Evolutionary conservation across 2,113 vertebrate species (phyloP), one percentile per base, ranked within the genome.

Genomic region (Xerus inauris): DNA sequence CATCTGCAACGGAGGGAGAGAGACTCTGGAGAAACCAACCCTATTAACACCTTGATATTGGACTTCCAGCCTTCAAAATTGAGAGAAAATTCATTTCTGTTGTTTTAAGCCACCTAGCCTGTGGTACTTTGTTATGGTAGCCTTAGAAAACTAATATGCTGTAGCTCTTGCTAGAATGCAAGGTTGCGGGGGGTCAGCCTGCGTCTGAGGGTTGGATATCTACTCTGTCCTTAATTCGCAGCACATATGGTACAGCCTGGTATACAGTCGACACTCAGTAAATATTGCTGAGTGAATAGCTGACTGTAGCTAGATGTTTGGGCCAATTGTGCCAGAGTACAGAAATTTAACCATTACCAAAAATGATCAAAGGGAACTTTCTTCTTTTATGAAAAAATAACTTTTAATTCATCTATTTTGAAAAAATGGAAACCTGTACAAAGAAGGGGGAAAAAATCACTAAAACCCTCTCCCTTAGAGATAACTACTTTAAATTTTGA

Each of bases 241-340:
- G 69, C 51, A 83, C 11, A 11, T 45, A 17, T 14, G 12, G 28
- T 45, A 14, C n/a, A 20, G 5, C 47, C 40, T 59, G 73, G 42
- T 59, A 24, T 28, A 65, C 11, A 59, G 26, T 6, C 49, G 22
- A 28, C 32, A 35, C 38, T 80, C 65, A 38, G 75, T 45, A 81
- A 95, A 95, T 67, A 69, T 13, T 91, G 8, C 8, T 71, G 57
- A 92, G 73, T 92, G 40, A 84, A n/a, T 22, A 92, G 24, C 45
- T 89, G 30, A 76, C 64, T 45, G 0, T 17, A 80, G 17, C 38
- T 81, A 26, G 71, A 92, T 45, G 28, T 75, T 69, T 59, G 69
- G 57, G 5, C 6, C 35, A 35, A 28, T 59, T 59, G 96, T 81
- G 65, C 35, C 59, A 32, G 51, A 84, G 24, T 65, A 82, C 22